Evolutionary conservation across 2,797 vertebrate genomes (phyloP).

Genomic region (Graptemys geographica): DNA sequence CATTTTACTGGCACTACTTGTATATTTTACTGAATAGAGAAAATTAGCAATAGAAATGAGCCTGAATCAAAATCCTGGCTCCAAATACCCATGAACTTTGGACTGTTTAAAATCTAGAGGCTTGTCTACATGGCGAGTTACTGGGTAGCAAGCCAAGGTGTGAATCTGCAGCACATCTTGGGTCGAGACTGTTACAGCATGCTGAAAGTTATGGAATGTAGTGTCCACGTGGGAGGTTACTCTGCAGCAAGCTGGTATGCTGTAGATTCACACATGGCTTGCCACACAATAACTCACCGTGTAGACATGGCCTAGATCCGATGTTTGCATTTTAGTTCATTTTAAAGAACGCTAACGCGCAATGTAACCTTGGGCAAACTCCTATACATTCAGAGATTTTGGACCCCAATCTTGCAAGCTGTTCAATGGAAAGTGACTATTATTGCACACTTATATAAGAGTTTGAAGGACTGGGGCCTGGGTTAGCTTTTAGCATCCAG

Average conservation of each 20-base stretch:
- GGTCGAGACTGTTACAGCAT: too few relatives aligned
- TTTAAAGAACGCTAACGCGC: not conserved
- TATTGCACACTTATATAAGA: not conserved
- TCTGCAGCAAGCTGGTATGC: too few relatives aligned
- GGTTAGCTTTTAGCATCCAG: not conserved
- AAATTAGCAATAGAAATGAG: not conserved
- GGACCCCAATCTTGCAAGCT: accelerated
- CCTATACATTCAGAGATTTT: not conserved
- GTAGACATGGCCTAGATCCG: not conserved
- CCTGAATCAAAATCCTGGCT: not conserved
- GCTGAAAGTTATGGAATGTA: too few relatives aligned
- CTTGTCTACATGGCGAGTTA: too few relatives aligned
- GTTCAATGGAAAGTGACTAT: not conserved
- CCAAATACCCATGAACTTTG: accelerated
- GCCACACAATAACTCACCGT: too few relatives aligned
- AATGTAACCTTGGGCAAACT: not conserved
- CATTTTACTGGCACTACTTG: not conserved
- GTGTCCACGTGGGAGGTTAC: too few relatives aligned
- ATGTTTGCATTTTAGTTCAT: not conserved
- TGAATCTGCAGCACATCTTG: too few relatives aligned
- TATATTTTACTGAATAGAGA: not conserved
- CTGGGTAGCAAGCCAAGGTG: too few relatives aligned
- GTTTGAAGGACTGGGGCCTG: not conserved
- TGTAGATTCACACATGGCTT: too few relatives aligned
- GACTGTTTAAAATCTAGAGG: not conserved